Base-by-base conservation (phyloP, 2,888 invertebrate species). In the Schizotus pectinicornis region DNA sequence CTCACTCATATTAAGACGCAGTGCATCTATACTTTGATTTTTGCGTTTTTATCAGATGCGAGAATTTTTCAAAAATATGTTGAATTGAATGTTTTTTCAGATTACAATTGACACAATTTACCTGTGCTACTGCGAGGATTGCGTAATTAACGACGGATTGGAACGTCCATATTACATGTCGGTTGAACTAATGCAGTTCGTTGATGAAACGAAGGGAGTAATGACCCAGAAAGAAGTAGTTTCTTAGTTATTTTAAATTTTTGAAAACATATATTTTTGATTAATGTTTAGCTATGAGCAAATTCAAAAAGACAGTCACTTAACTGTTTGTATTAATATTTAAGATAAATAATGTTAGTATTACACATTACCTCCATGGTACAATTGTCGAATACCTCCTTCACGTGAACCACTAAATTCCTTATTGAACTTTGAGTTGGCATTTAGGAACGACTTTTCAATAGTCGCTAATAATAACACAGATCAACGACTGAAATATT, bases 61-160 rank as follows among this genome's bases (percentile, higher is more conserved):
- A 34, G 8, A 46, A 34, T 11, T 41, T 41, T 12, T 13, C 7
- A 7, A 7, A 41, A 9, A 41, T 41, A 13, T 7, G 9, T 11
- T 12, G 2, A 9, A 12, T 39, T 39, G n/a, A 12, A n/a, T 39
- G 1, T 39, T 13, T 13, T 47, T 52, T 14, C 22, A 59, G 59
- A 54, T 41, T n/a, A 45, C 50, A 7, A 45, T 59, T 13, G 59
- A 59, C 13, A 59, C 59, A 1, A n/a, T 59, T 2, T 50, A 54
- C 36, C 11, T 59, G 7, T 59, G 59, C 14, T 59, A 39, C 50
- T 59, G 59, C 31, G 59, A 59, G 41, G 59, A 59, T 38, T 33
- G 35, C 14, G 39, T 37, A 34, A 49, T 59, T 32, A 59, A 59
- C 46, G 54, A 59, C 13, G 59, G 59, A 6, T 50, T 42, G 39